Evolutionary conservation across 2,888 invertebrate species (phyloP).

Genomic region (Luffia ferchaultella): DNA sequence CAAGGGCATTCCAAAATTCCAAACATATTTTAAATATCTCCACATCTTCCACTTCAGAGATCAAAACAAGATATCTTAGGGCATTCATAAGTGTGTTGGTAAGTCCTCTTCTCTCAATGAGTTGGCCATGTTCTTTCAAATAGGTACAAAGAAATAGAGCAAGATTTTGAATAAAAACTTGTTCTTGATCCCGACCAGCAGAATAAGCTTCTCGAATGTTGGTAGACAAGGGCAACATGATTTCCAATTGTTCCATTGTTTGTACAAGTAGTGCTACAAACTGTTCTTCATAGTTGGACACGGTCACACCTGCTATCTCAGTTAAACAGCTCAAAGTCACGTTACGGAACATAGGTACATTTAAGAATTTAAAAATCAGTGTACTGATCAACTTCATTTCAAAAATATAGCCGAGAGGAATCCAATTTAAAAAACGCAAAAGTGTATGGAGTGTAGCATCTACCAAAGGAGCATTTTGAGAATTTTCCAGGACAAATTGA

Average conservation of each 20-base stretch:
- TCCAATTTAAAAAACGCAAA: conserved; percentile 97
- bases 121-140: conserved; percentile 92
- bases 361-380: conserved; percentile 94
- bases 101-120: conserved; percentile 84
- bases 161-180: conserved; percentile 98
- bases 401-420: conserved; percentile 99
- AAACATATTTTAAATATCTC: conserved; percentile 99
- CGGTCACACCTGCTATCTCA: conserved; percentile 94
- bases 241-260: conserved; percentile 91
- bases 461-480: conserved; percentile 95
- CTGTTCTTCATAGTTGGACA: conserved; percentile 90
- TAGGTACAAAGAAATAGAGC: conserved; percentile 97
- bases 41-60: conserved; percentile 98
- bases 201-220: conserved; percentile 96
- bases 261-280: conserved; percentile 90
- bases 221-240: conserved; percentile 89
- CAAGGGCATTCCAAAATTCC: conserved; percentile 97
- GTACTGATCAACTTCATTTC: conserved; percentile 97
- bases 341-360: conserved; percentile 97
- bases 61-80: conserved; percentile 85
- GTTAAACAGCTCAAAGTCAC: conserved; percentile 98
- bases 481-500: conserved; percentile 97
- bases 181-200: conserved; percentile 93
- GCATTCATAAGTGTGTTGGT: conserved; percentile 83
- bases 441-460: conserved; percentile 96